Conservation (phyloP, 2,888 invertebrate genomes). For the Dryadula phaetusa region DNA sequence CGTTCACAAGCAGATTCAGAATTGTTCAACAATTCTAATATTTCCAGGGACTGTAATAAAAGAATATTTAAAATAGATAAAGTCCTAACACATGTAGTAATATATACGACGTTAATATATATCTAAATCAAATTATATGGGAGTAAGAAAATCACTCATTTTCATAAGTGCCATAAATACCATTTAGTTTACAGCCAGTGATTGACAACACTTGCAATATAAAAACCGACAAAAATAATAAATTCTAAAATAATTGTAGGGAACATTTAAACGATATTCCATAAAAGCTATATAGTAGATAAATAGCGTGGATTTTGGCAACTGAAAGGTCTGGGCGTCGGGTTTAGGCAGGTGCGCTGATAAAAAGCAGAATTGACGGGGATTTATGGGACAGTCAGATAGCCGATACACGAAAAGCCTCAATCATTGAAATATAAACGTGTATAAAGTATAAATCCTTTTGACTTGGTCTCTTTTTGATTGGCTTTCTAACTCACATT, state of each 20-base stretch:
- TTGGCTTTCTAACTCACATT: neutral
- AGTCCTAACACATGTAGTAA: too few relatives aligned
- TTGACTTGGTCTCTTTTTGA: neutral
- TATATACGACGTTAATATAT: too few relatives aligned
- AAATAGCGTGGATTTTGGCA: constrained; percentile 21
- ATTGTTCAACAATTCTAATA: too few relatives aligned
- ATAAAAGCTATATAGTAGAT: constrained; percentile 13
- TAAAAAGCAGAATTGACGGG: constrained; percentile 31
- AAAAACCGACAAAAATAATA: neutral
- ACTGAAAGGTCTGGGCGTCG: constrained; percentile 26
- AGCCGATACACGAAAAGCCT: constrained; percentile 29
- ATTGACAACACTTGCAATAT: too few relatives aligned
- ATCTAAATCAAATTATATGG: too few relatives aligned
- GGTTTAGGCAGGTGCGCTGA: constrained; percentile 30
- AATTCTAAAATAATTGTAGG: neutral
- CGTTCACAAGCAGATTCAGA: too few relatives aligned
- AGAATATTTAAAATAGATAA: too few relatives aligned
- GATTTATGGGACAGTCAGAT: constrained; percentile 32
- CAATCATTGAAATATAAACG: constrained; percentile 26
- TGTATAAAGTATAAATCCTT: neutral
- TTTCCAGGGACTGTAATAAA: too few relatives aligned
- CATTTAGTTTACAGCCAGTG: neutral
- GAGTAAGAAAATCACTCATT: too few relatives aligned
- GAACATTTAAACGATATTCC: constrained; percentile 19
- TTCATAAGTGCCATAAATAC: too few relatives aligned